phyloP scores from a whole-genome alignment of 2,797 vertebrate species.

The Acanthurus leucopareius region DNA sequence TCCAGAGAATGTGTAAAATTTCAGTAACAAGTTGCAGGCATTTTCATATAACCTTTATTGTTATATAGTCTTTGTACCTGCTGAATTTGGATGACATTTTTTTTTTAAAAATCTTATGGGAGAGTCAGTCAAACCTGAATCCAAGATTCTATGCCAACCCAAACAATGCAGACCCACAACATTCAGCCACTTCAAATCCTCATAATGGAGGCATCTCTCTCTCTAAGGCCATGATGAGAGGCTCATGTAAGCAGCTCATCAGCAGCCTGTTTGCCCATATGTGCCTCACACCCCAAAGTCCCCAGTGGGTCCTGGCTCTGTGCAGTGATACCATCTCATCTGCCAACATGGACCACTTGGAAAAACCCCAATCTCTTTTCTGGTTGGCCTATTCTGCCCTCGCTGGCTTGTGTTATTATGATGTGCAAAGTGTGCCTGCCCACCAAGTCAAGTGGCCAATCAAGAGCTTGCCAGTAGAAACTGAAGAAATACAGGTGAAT shows the following conservation, averaged over 20 bases:
- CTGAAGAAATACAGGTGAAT: background rate
- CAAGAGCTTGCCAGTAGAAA: conserved; percentile 18
- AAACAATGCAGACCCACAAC: conserved; percentile 57
- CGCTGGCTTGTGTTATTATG: conserved; percentile 64
- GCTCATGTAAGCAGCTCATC: conserved; percentile 83
- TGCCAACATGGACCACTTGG: conserved; percentile 79
- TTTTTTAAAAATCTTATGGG: conserved; percentile 29
- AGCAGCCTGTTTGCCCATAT: conserved; percentile 85
- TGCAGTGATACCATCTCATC: conserved; percentile 83
- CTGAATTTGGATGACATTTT: conserved; percentile 5
- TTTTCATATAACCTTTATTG: conserved; percentile 36
- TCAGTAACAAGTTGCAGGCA: conserved; percentile 48
- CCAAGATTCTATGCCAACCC: conserved; percentile 52
- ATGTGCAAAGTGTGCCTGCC: conserved; percentile 45
- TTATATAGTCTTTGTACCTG: conserved; percentile 11
- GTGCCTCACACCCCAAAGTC: conserved; percentile 82
- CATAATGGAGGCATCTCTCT: conserved; percentile 62
- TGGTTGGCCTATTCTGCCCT: conserved; percentile 67
- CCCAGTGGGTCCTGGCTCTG: conserved; percentile 79
- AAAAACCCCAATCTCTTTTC: conserved; percentile 61
- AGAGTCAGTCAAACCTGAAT: conserved; percentile 45
- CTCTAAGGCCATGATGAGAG: conserved; percentile 76
- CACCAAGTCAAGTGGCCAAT: conserved; percentile 33
- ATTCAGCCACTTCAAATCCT: conserved; percentile 63
- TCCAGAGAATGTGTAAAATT: conserved; percentile 66